Base-by-base conservation (phyloP, 1,140 invertebrate genomes). In the Odontomachus brunneus region DNA sequence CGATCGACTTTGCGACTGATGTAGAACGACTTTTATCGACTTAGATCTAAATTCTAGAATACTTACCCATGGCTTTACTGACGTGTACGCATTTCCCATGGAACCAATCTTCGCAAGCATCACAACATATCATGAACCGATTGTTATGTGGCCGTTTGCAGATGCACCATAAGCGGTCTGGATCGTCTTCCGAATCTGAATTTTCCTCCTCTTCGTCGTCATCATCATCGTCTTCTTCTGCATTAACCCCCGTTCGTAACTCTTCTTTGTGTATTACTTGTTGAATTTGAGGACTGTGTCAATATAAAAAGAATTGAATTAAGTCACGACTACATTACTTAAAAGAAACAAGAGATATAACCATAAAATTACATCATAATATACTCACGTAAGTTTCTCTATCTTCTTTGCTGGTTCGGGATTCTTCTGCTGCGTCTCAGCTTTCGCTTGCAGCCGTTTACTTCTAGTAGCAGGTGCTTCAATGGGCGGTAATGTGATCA, bases 111-210 rank as follows among this genome's bases (percentile, higher is more conserved):
- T 99, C 97, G 93, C 98, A 99, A 1, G 96, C 95, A 93, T 99
- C 99, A 93, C 99, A 99, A 91, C 98, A 98, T 90, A 99, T 99
- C 99, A 99, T 99, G 92, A 99, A 99, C 44, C 98, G 95, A 94
- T 99, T 98, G 89, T 98, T 98, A 92, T 99, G 98, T 0, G 98
- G 98, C 90, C 98, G 97, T 89, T 97, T 96, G 92, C 98, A 99
- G 90, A 99, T 97, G 93, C 98, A 99, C 98, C 98, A 99, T 26
- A 99, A 94, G 93, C 97, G 97, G 86, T 98, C 96, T 3, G 98
- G 98, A 95, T 99, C 98, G 94, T 99, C 98, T 93, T 99, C 98
- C 15, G 97, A 96, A 92, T 96, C 96, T 0, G 94, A 95, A 88
- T 95, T 95, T 24, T 95, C 94, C 72, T 96, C 95, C 71, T 94